Evolutionary conservation across 2,113 vertebrate species (phyloP).

Genomic region (Poeciliopsis retropinna): DNA sequence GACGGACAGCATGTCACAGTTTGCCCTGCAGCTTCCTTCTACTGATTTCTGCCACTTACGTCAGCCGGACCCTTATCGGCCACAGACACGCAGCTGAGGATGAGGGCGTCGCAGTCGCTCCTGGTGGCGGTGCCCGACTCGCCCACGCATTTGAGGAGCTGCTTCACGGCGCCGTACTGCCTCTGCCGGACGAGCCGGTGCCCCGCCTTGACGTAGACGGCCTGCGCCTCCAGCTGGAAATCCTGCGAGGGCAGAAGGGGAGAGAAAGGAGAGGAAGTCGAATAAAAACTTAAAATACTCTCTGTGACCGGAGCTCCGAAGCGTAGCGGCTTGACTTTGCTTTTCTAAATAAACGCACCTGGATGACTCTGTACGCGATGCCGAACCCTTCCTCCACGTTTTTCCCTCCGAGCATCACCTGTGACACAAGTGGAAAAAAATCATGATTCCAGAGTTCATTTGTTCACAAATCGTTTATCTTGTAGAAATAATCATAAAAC

Average conservation of each 20-base stretch:
- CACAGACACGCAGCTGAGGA: slow-evolving; percentile 88
- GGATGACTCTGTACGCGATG: slow-evolving; percentile 95
- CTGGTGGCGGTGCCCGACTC: slow-evolving; percentile 92
- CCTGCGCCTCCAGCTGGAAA: slow-evolving; percentile 92
- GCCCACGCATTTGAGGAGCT: slow-evolving; percentile 93
- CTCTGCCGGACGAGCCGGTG: slow-evolving; percentile 86
- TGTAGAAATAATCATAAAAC: too few species aligned
- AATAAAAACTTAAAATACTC: neutral
- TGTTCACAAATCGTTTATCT: too few species aligned
- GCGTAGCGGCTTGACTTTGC: neutral
- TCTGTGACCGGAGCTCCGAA: neutral
- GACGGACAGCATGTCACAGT: neutral
- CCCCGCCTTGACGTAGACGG: slow-evolving; percentile 88
- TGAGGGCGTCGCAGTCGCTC: slow-evolving; percentile 90
- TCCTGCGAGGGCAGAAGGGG: slow-evolving; percentile 77
- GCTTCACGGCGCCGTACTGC: slow-evolving; percentile 87
- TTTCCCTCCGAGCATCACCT: slow-evolving; percentile 98
- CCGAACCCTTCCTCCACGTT: slow-evolving; percentile 98
- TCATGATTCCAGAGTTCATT: too few species aligned
- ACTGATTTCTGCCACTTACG: slow-evolving; percentile 69
- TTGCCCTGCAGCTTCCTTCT: neutral
- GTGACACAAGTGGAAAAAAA: slow-evolving; percentile 29
- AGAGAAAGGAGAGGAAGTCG: neutral
- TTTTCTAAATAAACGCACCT: slow-evolving; percentile 78
- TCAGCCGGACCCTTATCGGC: slow-evolving; percentile 87